These are phyloP conservation scores for Acheta domesticus DNA, from an alignment of 2,888 invertebrate species.

Conservation along the genomic window DNA sequence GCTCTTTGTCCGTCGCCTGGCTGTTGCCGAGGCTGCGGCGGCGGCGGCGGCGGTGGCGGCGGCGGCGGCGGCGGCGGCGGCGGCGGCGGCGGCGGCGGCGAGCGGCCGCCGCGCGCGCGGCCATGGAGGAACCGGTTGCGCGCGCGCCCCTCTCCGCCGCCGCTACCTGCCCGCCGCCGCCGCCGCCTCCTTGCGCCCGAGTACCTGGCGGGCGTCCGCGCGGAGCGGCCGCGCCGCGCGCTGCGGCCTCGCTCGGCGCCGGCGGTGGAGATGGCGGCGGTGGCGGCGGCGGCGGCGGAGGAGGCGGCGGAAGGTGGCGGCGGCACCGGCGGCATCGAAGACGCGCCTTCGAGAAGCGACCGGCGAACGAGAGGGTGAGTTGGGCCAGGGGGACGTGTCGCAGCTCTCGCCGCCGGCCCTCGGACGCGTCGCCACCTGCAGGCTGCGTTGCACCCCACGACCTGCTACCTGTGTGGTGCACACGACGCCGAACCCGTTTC, in stretches of 20 bases:
- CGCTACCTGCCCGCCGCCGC: not conserved
- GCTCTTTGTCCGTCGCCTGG: slow-evolving; percentile 4
- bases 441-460: no score
- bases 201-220: not conserved
- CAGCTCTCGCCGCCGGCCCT: no score
- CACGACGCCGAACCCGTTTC: no score
- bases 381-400: no score
- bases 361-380: no score
- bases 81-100: not conserved
- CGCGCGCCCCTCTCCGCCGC: not conserved
- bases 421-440: no score
- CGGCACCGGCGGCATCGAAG: not conserved
- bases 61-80: not conserved
- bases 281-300: not conserved
- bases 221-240: not conserved
- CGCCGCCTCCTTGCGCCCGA: not conserved
- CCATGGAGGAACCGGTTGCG: slow-evolving; percentile 18
- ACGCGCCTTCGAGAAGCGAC: not conserved
- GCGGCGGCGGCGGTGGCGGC: no score
- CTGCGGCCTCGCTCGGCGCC: not conserved
- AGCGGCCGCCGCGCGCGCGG: not conserved
- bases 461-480: no score
- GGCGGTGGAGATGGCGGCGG: not conserved
- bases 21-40: not conserved
- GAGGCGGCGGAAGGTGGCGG: not conserved